A percentile compares a stretch with the other conserved stretches of the same genome.
Evolutionary conservation across 1,140 invertebrate genomes (phyloP).

Genomic region (Rhyacophila brunnea): DNA sequence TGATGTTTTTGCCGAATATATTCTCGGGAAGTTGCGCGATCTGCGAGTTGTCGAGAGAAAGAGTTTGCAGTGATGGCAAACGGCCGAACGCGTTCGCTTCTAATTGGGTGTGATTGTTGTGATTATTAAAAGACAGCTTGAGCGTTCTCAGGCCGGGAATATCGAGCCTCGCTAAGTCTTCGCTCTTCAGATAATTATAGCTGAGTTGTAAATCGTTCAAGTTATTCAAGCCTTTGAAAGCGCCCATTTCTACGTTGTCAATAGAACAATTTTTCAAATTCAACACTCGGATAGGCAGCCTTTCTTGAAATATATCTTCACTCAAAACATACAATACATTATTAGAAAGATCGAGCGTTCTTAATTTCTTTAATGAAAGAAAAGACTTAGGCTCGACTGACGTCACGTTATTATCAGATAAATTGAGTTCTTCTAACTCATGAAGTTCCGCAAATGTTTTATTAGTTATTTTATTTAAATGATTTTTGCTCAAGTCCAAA

Average conservation of each 20-base stretch:
- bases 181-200: conserved; percentile 68
- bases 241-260: conserved; percentile 55
- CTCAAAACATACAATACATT: conserved; percentile 63
- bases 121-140: conserved; percentile 72
- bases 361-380: conserved; percentile 59
- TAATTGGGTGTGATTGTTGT: conserved; percentile 75
- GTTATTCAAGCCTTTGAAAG: conserved; percentile 58
- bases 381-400: conserved; percentile 63
- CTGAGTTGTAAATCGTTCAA: conserved; percentile 63
- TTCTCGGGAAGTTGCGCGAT: conserved; percentile 64
- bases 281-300: conserved; percentile 60
- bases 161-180: conserved; percentile 65
- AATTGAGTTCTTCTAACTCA: conserved; percentile 65
- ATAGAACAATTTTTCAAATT: conserved; percentile 59
- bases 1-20: conserved; percentile 72
- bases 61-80: conserved; percentile 69
- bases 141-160: conserved; percentile 71
- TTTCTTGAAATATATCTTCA: conserved; percentile 62
- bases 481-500: conserved; percentile 77
- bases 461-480: conserved; percentile 62
- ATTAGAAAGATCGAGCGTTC: conserved; percentile 64
- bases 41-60: conserved; percentile 68
- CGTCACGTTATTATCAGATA: conserved; percentile 63
- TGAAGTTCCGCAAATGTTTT: conserved; percentile 63
- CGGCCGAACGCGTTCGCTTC: conserved; percentile 68